These are phyloP conservation scores for Cremastinae sp. DNA, from an alignment of 2,888 invertebrate genomes.

Conservation along the genomic window DNA sequence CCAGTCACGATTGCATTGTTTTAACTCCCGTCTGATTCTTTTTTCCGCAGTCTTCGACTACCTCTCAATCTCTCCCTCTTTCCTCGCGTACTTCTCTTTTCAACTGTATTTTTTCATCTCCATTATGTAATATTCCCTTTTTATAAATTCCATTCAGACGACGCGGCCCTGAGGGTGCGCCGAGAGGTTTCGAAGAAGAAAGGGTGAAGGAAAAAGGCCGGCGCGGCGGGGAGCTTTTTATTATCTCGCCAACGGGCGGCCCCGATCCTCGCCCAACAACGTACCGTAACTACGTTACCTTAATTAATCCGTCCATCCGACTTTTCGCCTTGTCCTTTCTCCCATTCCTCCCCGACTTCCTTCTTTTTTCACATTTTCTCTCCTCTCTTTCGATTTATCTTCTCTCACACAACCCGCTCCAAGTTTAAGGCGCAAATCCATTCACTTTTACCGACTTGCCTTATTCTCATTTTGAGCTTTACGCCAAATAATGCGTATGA, in stretches of 20 bases:
- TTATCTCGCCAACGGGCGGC: slow-evolving; percentile 48
- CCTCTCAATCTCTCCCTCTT: too few relatives aligned
- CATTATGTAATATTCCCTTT: slow-evolving; percentile 34
- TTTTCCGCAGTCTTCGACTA: too few relatives aligned
- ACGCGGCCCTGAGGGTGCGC: slow-evolving; percentile 24
- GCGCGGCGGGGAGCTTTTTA: slow-evolving; percentile 54
- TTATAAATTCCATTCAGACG: slow-evolving; percentile 41
- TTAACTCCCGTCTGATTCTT: not conserved
- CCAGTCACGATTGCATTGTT: slow-evolving; percentile 10
- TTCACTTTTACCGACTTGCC: slow-evolving; percentile 39
- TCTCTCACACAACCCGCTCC: slow-evolving; percentile 22
- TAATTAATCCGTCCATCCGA: slow-evolving; percentile 70
- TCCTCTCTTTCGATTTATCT: slow-evolving; percentile 44
- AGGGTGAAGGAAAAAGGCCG: too few relatives aligned
- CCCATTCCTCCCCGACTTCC: slow-evolving; percentile 8
- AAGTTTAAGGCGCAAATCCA: slow-evolving; percentile 32
- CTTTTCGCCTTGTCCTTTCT: slow-evolving; percentile 29
- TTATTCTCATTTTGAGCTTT: too few relatives aligned
- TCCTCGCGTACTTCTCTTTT: too few relatives aligned
- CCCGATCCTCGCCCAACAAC: slow-evolving; percentile 31
- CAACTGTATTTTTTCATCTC: slow-evolving; percentile 12
- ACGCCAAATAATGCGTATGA: too few relatives aligned
- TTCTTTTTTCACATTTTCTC: slow-evolving; percentile 41
- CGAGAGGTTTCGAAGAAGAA: slow-evolving; percentile 44
- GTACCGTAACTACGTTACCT: slow-evolving; percentile 71